These are phyloP conservation scores for Byasa hedistus DNA, from an alignment of 2,888 invertebrate species.

Conservation along the genomic window DNA sequence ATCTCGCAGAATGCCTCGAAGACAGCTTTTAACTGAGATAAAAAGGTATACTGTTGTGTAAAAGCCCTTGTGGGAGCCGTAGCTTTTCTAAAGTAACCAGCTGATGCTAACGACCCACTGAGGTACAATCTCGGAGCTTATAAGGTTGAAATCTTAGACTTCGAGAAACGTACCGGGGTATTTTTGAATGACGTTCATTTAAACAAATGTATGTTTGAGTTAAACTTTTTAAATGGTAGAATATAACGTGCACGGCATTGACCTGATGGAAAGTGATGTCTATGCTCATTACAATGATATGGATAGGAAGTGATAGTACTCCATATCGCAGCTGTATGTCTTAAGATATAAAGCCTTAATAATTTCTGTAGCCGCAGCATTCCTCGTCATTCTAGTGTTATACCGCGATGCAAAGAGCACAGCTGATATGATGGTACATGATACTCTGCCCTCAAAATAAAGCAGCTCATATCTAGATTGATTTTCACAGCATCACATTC, in stretches of 20 bases:
- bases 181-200: background rate
- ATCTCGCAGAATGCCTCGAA: constrained; percentile 37
- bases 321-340: no score
- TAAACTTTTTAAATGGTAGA: background rate
- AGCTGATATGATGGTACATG: no score
- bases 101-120: constrained; percentile 42
- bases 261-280: background rate
- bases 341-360: no score
- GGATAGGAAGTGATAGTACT: no score
- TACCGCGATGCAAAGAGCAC: no score
- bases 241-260: background rate
- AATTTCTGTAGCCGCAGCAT: no score
- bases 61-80: constrained; percentile 43
- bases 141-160: constrained; percentile 30
- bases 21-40: constrained; percentile 42
- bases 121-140: constrained; percentile 38
- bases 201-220: background rate
- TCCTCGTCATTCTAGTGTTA: no score
- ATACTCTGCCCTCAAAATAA: no score
- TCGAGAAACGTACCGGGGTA: constrained; percentile 6
- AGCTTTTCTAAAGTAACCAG: constrained; percentile 39
- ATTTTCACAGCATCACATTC: no score
- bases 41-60: constrained; percentile 40
- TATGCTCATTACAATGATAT: no score
- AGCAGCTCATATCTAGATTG: no score